Evolutionary conservation across 2,113 vertebrate genomes (phyloP).

Genomic region (Petaurus breviceps): DNA sequence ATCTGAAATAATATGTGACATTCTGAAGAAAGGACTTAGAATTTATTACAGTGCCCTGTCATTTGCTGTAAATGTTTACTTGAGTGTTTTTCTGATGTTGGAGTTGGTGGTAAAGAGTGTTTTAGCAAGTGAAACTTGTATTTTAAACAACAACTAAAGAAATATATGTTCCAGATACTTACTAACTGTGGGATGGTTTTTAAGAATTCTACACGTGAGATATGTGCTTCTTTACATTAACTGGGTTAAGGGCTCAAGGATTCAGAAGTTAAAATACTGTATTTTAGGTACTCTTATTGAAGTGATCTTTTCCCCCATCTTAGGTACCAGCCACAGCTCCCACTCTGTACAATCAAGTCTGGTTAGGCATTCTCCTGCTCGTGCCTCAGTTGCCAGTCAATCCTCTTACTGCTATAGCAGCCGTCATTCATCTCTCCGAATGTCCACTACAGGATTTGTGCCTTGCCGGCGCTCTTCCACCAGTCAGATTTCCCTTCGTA

Average conservation of each 20-base stretch:
- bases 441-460: constrained; percentile 93
- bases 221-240: background rate
- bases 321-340: constrained; percentile 97
- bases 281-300: no score
- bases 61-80: constrained; percentile 34
- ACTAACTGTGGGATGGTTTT: constrained; percentile 1
- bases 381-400: constrained; percentile 96
- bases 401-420: constrained; percentile 96
- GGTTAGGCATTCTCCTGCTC: constrained; percentile 95
- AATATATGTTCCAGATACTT: constrained; percentile 4
- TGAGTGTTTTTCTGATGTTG: constrained; percentile 15
- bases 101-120: constrained; percentile 52
- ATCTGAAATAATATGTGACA: constrained; percentile 40
- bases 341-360: constrained; percentile 95
- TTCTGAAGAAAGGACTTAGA: constrained; percentile 34
- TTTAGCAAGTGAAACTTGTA: constrained; percentile 10
- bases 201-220: background rate
- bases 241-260: background rate
- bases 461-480: constrained; percentile 97
- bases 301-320: constrained; percentile 3
- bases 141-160: background rate
- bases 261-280: background rate
- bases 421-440: constrained; percentile 96
- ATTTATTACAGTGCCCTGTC: constrained; percentile 26
- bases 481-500: constrained; percentile 97